Percentiles rank a stretch among this genome's conserved stretches.
phyloP scores from a whole-genome alignment of 2,113 vertebrate species.

The Gymnobelideus leadbeateri region DNA sequence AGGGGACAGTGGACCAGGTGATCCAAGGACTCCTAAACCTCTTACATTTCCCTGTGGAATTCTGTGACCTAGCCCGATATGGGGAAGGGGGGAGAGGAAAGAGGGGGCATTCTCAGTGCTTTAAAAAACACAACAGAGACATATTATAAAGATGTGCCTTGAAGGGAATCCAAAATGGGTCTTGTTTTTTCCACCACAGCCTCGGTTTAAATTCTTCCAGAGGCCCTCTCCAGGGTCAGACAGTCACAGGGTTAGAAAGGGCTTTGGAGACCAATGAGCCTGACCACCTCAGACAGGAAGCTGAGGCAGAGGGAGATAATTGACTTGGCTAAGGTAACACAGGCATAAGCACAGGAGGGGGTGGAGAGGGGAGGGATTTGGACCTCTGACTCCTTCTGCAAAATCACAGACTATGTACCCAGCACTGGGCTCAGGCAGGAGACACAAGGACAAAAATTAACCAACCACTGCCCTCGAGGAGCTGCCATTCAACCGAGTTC shows the following conservation, averaged over 20 bases:
- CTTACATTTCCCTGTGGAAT: background rate
- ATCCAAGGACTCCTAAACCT: too few species aligned
- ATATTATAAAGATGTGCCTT: background rate
- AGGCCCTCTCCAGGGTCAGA: background rate
- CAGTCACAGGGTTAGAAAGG: background rate
- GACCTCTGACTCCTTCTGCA: background rate
- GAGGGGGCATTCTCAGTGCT: background rate
- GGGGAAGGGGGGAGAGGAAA: background rate
- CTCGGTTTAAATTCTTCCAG: background rate
- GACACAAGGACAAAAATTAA: too few species aligned
- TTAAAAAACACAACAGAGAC: background rate
- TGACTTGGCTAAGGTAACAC: slow-evolving; percentile 5
- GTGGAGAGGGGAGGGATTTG: background rate
- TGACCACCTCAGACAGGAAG: background rate
- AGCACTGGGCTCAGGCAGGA: too few species aligned
- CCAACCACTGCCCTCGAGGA: background rate
- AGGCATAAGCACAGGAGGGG: background rate
- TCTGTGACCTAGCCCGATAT: background rate
- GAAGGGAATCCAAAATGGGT: background rate
- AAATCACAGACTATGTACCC: background rate
- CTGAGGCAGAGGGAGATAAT: background rate
- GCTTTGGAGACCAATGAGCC: too few species aligned
- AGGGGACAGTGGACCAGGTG: background rate
- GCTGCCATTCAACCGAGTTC: background rate
- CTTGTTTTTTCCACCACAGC: background rate